These are phyloP conservation scores for Capitulum mitella DNA, from an alignment of 2,888 invertebrate genomes.

Conservation along the genomic window DNA sequence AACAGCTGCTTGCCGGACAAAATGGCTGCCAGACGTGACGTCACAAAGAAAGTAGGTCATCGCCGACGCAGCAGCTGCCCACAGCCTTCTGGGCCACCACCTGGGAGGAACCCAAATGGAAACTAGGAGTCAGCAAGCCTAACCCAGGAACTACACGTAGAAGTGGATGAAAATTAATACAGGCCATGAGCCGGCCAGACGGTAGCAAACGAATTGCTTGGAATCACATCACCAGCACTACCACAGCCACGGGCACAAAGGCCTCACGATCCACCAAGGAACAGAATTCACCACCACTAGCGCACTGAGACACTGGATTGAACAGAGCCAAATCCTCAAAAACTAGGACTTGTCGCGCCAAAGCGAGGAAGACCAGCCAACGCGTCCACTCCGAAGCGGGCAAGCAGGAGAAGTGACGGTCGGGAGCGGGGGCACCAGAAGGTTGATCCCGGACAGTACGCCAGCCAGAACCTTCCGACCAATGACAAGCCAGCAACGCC, in stretches of 20 bases:
- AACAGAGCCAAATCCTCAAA: background rate
- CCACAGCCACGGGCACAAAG: background rate
- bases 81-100: background rate
- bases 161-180: no score
- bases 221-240: background rate
- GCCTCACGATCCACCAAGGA: background rate
- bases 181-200: background rate
- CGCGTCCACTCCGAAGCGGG: no score
- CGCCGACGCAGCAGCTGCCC: background rate
- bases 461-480: background rate
- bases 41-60: slow-evolving; percentile 2
- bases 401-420: no score
- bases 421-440: background rate
- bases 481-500: background rate
- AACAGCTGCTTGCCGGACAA: background rate
- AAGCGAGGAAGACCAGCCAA: no score
- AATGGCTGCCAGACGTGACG: background rate
- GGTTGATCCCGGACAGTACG: background rate
- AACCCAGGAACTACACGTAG: no score
- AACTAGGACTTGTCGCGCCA: background rate
- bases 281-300: no score
- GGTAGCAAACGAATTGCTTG: background rate
- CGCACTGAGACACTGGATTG: no score
- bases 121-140: background rate
- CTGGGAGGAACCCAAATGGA: background rate